These are phyloP conservation scores for Magallana nippona DNA, from an alignment of 2,888 invertebrate species.

Conservation along the genomic window DNA sequence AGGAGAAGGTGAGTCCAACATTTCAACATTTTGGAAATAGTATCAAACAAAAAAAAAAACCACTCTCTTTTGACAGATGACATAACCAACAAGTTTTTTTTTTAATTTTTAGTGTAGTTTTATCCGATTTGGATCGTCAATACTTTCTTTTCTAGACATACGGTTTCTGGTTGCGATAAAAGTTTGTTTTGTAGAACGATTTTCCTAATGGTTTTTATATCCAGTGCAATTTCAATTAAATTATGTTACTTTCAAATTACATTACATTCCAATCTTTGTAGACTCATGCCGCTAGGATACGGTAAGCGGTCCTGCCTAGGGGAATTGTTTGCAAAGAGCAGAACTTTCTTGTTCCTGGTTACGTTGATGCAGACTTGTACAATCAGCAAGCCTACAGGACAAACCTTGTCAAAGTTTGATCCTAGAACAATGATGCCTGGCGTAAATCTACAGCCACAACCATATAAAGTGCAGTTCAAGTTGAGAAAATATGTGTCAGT, in stretches of 20 bases:
- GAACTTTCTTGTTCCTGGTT: conserved; percentile 71
- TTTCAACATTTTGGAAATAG: too few species aligned
- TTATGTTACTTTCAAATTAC: neutral
- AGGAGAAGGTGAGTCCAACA: conserved; percentile 56
- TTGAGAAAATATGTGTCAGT: neutral
- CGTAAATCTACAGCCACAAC: conserved; percentile 72
- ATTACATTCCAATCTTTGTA: conserved; percentile 43
- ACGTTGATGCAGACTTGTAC: conserved; percentile 66
- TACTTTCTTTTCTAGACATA: too few species aligned
- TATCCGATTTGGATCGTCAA: too few species aligned
- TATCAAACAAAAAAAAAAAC: too few species aligned
- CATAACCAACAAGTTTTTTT: too few species aligned
- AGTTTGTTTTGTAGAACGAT: too few species aligned
- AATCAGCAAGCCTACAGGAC: conserved; percentile 55
- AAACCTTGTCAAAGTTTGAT: conserved; percentile 59
- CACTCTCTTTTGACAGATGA: too few species aligned
- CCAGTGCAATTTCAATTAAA: neutral
- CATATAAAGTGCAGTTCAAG: neutral
- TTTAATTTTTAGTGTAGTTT: too few species aligned
- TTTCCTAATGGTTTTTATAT: too few species aligned
- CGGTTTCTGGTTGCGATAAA: too few species aligned
- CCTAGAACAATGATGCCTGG: conserved; percentile 71
- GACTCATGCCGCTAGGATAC: conserved; percentile 72
- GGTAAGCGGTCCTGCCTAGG: conserved; percentile 75
- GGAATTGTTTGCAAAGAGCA: conserved; percentile 71